Base-by-base conservation (phyloP, 1,140 invertebrate species). In the Augochlora pura region DNA sequence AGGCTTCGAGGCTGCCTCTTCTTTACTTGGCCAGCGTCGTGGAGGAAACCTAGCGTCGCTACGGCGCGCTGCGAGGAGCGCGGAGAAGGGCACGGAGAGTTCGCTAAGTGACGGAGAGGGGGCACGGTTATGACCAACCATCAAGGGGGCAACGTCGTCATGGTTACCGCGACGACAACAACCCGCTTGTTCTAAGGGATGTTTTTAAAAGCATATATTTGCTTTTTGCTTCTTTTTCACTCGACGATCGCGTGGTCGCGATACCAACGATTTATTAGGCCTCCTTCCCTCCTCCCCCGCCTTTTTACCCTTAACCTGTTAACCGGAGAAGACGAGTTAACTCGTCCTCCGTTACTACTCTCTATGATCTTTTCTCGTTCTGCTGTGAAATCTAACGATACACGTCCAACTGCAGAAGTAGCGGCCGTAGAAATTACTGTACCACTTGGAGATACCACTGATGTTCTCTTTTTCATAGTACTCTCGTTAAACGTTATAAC, bases 121-220 rank as follows among this genome's bases (percentile, higher is more conserved):
- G 76, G 74, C 71, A 84, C 84, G 87, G 80, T 90, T 89, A 89
- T 90, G 90, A 91, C 90, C 90, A 89, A 90, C 90, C 88, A 90
- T 86, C 86, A 77, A 90, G 88, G 88, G 89, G 88, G 85, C 86
- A 89, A 82, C 89, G 91, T 93, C 81, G 85, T 89, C 88, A 93
- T 93, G 91, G 89, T 88, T 90, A 93, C 91, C 85, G 74, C 88
- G 88, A 91, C 91, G 89, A 92, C 92, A 92, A 93, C 91, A 92
- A 93, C 87, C 85, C 87, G 70, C 77, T 68, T 79, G 68, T 74
- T 80, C 73, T 85, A 90, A 87, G 88, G 88, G 90, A 88, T 90
- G 87, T 90, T 92, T 91, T 91, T 89, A 82, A 82, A 86, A 76
- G 73, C 69, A 77, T 64, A 82, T 86, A 84, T 85, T 84, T 83